Evolutionary conservation across 2,797 vertebrate species (phyloP), one percentile per base, ranked within the genome.

Genomic region (Decapterus maruadsi): DNA sequence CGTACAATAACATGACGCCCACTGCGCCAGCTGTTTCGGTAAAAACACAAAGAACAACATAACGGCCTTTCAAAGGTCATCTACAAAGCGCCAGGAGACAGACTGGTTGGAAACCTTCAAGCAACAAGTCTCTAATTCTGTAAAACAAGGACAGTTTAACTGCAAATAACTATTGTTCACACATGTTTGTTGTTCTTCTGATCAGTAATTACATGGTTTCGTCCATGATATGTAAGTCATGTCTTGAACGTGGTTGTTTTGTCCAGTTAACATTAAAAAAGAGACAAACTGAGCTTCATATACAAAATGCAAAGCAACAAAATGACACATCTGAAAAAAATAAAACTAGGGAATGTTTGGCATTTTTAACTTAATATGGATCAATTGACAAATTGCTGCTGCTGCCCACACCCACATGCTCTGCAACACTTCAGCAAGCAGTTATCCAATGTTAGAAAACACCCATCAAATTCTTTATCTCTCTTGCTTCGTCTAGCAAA

Each of bases 31-130:
- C 68, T 68, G 79, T 77, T 72, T 36, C 19, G 69, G 46, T 17
- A 22, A 72, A 77, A 70, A 60, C 72, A 87, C 81, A 90, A 90
- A 89, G 78, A 81, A 16, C 40, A 68, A 69, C 69, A 77, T 46
- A 59, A 76, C 55, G 1, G 60, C 26, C 68, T 83, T 82, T 89
- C 34, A 74, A 71, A 40, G 29, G 22, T 51, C 31, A 40, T 45
- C 74, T 20, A 81, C 63, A 86, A 82, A 78, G 54, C 72, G 54
- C 17, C 7, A 9, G 14, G 54, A 38, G 56, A 71, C 60, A 48
- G 29, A 9, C 34, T 46, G 20, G 19, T 42, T 50, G 55, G 43
- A 26, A 26, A 26, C 26, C 26, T 26, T 26, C 26, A 55, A 45
- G 29, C 29, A 14, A 64, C 42, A 43, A 9, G n/a, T 50, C 51